Conservation (phyloP, 2,888 invertebrate species). For the Eristalis tenax region DNA sequence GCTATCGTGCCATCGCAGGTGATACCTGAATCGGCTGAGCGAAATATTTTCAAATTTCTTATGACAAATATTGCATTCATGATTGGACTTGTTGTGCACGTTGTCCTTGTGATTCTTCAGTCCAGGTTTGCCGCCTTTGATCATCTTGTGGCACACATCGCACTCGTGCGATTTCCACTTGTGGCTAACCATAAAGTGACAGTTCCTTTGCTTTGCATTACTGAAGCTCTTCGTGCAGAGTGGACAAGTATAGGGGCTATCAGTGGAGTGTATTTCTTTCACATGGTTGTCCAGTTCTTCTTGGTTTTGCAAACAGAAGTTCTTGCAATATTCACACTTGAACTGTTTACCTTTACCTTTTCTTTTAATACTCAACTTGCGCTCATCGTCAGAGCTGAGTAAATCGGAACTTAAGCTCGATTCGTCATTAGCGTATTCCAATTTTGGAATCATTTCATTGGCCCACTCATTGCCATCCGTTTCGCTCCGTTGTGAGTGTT, state of each 20-base stretch:
- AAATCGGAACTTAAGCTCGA: conserved; percentile 61
- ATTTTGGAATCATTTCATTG: conserved; percentile 25
- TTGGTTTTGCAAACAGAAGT: conserved; percentile 52
- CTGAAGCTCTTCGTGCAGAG: conserved; percentile 56
- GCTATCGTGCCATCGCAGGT: conserved; percentile 65
- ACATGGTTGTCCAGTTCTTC: conserved; percentile 57
- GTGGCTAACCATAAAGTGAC: conserved; percentile 69
- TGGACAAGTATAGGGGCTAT: conserved; percentile 59
- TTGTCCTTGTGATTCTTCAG: conserved; percentile 65
- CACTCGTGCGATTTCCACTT: conserved; percentile 67
- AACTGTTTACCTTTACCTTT: conserved; percentile 41
- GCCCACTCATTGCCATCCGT: conserved; percentile 15
- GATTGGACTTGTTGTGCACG: conserved; percentile 60
- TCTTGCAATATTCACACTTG: conserved; percentile 65
- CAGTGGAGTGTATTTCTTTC: conserved; percentile 59
- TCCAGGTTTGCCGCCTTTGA: conserved; percentile 62
- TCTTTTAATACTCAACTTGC: conserved; percentile 12
- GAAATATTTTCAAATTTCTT: conserved; percentile 65
- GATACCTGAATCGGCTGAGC: conserved; percentile 59
- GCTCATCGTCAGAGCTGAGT: conserved; percentile 58
- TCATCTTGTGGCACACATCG: conserved; percentile 66
- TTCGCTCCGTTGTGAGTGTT: background rate
- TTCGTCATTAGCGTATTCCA: conserved; percentile 50
- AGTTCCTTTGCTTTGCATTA: conserved; percentile 66
- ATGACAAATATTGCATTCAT: conserved; percentile 58